Percentiles rank a stretch among this genome's conserved stretches.
phyloP scores from a whole-genome alignment of 2,113 vertebrate species.

The Pseudopipra pipra region DNA sequence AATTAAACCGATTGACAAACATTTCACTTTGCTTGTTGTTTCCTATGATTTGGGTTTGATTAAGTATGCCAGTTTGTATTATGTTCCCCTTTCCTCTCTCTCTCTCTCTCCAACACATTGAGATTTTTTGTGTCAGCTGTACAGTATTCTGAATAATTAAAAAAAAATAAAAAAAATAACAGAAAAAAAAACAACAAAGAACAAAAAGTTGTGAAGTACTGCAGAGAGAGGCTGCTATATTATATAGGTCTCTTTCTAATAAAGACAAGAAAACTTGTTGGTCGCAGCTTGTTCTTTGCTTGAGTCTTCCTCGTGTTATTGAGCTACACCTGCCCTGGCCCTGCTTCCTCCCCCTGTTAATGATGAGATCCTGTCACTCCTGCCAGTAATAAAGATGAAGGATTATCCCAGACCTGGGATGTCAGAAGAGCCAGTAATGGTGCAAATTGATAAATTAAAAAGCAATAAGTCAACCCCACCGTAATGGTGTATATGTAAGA shows the following conservation, averaged over 20 bases:
- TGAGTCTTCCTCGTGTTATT: background rate
- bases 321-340: background rate
- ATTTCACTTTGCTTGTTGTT: conserved; percentile 73
- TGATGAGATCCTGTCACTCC: conserved; percentile 6
- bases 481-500: background rate
- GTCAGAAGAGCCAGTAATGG: conserved; percentile 1
- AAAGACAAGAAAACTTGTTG: conserved; percentile 82
- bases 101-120: conserved; percentile 1
- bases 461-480: conserved; percentile 11
- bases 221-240: conserved; percentile 80
- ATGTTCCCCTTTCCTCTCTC: conserved; percentile 57
- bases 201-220: conserved; percentile 77
- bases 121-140: conserved; percentile 84
- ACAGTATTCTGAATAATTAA: conserved; percentile 83
- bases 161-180: background rate
- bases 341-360: background rate
- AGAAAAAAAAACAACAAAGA: background rate
- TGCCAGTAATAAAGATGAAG: conserved; percentile 69
- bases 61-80: conserved; percentile 76
- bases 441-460: conserved; percentile 63
- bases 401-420: background rate
- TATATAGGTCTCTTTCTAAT: conserved; percentile 94
- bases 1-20: conserved; percentile 75
- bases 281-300: background rate
- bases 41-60: conserved; percentile 76